Evolutionary conservation across 2,888 invertebrate species (phyloP).

Genomic region (Epinotia ramella): DNA sequence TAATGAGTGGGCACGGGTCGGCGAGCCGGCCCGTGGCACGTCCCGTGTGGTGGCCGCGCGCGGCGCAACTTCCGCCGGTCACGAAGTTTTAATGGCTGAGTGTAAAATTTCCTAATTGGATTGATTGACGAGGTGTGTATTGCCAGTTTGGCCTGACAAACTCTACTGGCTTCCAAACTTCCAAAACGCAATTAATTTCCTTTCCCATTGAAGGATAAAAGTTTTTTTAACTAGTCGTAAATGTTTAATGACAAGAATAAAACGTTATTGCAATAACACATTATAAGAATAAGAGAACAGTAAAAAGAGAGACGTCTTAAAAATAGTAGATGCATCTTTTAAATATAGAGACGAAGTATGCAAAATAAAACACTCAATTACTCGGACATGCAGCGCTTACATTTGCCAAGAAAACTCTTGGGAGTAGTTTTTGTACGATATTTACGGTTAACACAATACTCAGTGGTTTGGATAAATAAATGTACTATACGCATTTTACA

Average conservation of each 20-base stretch:
- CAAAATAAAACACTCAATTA: constrained; percentile 37
- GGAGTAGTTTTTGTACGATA: constrained; percentile 36
- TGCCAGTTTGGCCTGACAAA: constrained; percentile 57
- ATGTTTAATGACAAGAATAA: no score
- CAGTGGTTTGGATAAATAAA: constrained; percentile 32
- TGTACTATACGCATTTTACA: constrained; percentile 1
- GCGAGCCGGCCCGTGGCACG: constrained; percentile 6
- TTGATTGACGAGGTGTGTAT: constrained; percentile 66
- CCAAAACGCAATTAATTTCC: constrained; percentile 5
- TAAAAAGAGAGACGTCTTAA: not conserved
- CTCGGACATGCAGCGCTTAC: constrained; percentile 19
- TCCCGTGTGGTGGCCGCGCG: constrained; percentile 38
- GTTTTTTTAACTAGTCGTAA: no score
- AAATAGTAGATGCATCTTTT: not conserved
- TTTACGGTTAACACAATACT: constrained; percentile 34
- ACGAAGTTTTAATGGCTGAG: constrained; percentile 70
- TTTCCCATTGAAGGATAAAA: not conserved
- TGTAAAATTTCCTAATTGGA: constrained; percentile 72
- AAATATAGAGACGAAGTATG: constrained; percentile 3
- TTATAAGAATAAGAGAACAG: no score
- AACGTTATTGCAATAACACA: no score
- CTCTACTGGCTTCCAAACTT: constrained; percentile 16
- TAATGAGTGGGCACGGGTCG: constrained; percentile 13
- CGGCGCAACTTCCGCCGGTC: constrained; percentile 47
- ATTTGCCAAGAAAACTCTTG: constrained; percentile 43